Evolutionary conservation across 2,113 vertebrate genomes (phyloP).

Genomic region (Notothenia rossii): DNA sequence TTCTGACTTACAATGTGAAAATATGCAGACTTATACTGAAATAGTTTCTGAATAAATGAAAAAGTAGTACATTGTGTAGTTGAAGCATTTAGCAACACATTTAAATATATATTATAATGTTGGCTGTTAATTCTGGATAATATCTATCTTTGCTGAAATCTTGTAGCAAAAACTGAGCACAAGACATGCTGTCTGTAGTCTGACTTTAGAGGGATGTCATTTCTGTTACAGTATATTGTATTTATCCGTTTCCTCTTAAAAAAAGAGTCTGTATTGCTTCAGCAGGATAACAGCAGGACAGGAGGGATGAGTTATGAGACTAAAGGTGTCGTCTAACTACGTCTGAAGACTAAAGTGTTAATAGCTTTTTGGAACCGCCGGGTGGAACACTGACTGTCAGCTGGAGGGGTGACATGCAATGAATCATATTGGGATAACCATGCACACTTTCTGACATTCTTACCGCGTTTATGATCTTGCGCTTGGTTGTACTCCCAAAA

Average conservation of each 20-base stretch:
- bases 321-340: neutral
- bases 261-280: neutral
- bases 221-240: neutral
- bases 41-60: too few species aligned
- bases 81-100: too few species aligned
- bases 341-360: constrained; percentile 14
- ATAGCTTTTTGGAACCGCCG: neutral
- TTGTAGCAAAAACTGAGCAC: neutral
- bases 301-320: neutral
- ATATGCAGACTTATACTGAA: too few species aligned
- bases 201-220: neutral
- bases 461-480: neutral
- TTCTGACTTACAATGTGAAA: too few species aligned
- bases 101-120: too few species aligned
- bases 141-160: neutral
- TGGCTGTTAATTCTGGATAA: neutral
- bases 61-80: too few species aligned
- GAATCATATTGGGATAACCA: neutral
- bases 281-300: neutral
- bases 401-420: neutral
- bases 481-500: neutral
- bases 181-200: neutral
- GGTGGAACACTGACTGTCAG: neutral
- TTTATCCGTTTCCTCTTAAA: neutral
- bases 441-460: neutral